Conservation (phyloP, 1,140 invertebrate genomes). For the Bombus vancouverensis region DNA sequence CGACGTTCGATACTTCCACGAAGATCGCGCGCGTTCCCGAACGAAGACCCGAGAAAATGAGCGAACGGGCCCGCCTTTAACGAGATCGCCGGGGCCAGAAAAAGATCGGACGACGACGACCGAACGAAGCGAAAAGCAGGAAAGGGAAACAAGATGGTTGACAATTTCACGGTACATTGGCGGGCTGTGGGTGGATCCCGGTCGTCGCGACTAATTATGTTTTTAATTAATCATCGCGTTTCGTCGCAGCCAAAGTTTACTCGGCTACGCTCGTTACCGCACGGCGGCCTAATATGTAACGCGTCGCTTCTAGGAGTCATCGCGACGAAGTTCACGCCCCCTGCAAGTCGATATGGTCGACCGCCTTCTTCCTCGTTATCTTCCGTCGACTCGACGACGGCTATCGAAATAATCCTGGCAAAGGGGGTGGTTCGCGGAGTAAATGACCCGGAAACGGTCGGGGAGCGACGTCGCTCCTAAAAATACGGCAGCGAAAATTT, state of each 20-base stretch:
- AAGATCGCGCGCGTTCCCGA: constrained; percentile 30
- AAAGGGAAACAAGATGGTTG: constrained; percentile 56
- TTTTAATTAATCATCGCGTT: constrained; percentile 79
- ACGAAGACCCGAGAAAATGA: constrained; percentile 48
- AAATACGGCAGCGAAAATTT: constrained; percentile 39
- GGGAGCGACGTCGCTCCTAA: constrained; percentile 9
- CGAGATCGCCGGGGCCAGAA: constrained; percentile 30
- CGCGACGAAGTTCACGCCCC: constrained; percentile 39
- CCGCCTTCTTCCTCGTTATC: constrained; percentile 40
- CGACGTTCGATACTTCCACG: constrained; percentile 41
- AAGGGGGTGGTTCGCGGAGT: constrained; percentile 25
- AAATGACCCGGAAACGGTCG: constrained; percentile 62
- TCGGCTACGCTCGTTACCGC: constrained; percentile 74
- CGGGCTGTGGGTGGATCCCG: constrained; percentile 60
- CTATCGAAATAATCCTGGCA: constrained; percentile 46
- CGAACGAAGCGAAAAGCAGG: not conserved
- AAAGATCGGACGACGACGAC: constrained; percentile 33
- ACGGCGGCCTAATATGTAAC: constrained; percentile 72
- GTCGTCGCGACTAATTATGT: constrained; percentile 74
- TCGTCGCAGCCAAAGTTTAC: constrained; percentile 74
- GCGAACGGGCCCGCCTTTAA: constrained; percentile 28
- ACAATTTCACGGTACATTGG: constrained; percentile 79
- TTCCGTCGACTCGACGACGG: constrained; percentile 26
- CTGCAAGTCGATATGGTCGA: not conserved
- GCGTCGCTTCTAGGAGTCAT: constrained; percentile 64